phyloP scores from a whole-genome alignment of 2,113 vertebrate species.

The Calyptommatus sinebrachiatus region DNA sequence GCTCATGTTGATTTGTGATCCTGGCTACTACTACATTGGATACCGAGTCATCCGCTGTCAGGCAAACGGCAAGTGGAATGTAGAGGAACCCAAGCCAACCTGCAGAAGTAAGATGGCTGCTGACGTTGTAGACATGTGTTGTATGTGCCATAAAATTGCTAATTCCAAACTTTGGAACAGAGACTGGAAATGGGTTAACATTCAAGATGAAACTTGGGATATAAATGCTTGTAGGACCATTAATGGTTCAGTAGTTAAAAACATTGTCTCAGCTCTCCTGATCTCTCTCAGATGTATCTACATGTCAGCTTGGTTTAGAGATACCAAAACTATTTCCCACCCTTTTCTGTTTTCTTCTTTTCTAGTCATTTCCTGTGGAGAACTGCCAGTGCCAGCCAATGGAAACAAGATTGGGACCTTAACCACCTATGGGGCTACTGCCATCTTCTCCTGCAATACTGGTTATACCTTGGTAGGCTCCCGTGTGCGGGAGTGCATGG shows the following conservation, averaged over 20 bases:
- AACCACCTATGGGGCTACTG: slow-evolving; percentile 88
- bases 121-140: too few relatives aligned
- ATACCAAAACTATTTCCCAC: too few relatives aligned
- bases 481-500: slow-evolving; percentile 92
- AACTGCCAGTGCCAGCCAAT: slow-evolving; percentile 87
- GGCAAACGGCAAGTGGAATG: slow-evolving; percentile 90
- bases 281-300: too few relatives aligned
- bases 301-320: too few relatives aligned
- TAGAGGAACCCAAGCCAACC: slow-evolving; percentile 82
- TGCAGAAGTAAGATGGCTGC: slow-evolving; percentile 84
- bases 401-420: slow-evolving; percentile 95
- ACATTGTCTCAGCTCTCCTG: too few relatives aligned
- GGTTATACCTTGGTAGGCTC: slow-evolving; percentile 96
- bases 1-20: slow-evolving; percentile 95
- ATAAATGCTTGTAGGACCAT: too few relatives aligned
- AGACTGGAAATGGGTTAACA: too few relatives aligned
- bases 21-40: slow-evolving; percentile 93
- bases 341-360: slow-evolving; percentile 7
- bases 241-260: too few relatives aligned
- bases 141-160: too few relatives aligned
- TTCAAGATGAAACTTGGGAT: too few relatives aligned
- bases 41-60: slow-evolving; percentile 90
- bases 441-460: slow-evolving; percentile 97
- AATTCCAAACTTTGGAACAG: too few relatives aligned
- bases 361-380: slow-evolving; percentile 93